Evolutionary conservation across 2,113 vertebrate genomes (phyloP).

Genomic region (Paratilapia polleni): DNA sequence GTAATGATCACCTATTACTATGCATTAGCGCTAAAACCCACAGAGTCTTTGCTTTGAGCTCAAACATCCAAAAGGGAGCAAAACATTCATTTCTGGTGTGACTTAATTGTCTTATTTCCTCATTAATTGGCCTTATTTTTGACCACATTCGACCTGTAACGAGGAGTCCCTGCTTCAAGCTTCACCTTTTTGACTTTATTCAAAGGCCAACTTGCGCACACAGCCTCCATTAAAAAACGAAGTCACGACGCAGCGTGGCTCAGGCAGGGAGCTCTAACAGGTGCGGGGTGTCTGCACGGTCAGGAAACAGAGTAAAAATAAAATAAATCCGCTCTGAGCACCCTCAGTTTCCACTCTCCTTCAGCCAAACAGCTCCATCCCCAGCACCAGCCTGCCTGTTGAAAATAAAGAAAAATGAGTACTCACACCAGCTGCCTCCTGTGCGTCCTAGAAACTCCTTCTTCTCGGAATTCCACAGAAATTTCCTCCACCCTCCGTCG

Average conservation of each 20-base stretch:
- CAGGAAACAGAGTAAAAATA: conserved; percentile 30
- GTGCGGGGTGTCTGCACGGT: conserved; percentile 60
- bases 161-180: neutral
- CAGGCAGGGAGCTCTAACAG: conserved; percentile 72
- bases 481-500: conserved; percentile 89
- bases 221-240: conserved; percentile 56
- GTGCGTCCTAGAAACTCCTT: conserved; percentile 92
- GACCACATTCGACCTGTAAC: neutral
- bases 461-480: conserved; percentile 93
- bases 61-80: too few species aligned
- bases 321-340: neutral
- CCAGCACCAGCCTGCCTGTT: neutral
- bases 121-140: neutral
- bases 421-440: conserved; percentile 92
- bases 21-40: neutral
- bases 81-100: too few species aligned
- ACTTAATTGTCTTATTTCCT: conserved; percentile 1
- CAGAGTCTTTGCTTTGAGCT: too few species aligned
- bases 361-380: neutral
- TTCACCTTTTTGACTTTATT: neutral
- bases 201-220: conserved; percentile 10
- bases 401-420: neutral
- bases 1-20: neutral
- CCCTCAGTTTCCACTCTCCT: neutral
- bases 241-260: conserved; percentile 74